A percentile compares a stretch with the other conserved stretches of the same genome.
Evolutionary conservation across 2,113 vertebrate species (phyloP).

Genomic region (Chamaetylas fuelleborni): DNA sequence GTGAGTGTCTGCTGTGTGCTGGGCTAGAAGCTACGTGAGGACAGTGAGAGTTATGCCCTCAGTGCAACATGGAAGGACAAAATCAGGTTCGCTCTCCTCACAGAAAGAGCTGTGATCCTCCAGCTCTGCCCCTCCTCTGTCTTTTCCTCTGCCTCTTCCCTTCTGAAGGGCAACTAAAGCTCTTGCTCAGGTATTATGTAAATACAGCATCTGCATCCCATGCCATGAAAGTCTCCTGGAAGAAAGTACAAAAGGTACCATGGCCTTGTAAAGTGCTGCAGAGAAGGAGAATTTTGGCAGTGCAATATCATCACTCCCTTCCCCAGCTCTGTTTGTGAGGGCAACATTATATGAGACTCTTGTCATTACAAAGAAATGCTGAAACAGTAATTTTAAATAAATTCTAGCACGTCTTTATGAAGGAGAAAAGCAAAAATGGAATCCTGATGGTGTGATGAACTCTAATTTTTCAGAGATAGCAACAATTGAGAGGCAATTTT

Average conservation of each 20-base stretch:
- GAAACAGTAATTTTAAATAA: neutral
- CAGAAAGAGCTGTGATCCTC: neutral
- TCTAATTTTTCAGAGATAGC: neutral
- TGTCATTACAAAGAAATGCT: neutral
- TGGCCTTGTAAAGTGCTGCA: neutral
- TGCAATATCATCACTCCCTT: neutral
- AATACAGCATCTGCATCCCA: neutral
- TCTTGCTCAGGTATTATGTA: neutral
- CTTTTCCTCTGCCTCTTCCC: neutral
- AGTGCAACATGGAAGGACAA: neutral
- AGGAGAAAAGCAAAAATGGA: neutral
- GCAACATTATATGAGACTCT: neutral
- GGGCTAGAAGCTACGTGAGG: neutral
- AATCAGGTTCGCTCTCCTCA: neutral
- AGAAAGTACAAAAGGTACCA: neutral
- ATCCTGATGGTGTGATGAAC: neutral
- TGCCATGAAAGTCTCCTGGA: neutral
- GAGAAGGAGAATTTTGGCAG: neutral
- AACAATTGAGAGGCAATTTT: neutral
- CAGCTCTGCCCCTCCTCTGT: neutral
- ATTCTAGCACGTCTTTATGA: neutral
- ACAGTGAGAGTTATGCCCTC: neutral
- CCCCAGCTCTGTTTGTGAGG: neutral
- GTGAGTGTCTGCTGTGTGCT: neutral
- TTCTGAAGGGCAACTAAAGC: neutral